Percentiles rank a stretch among this genome's conserved stretches.
These are phyloP conservation scores for Kradibia gibbosae DNA, from an alignment of 1,140 invertebrate genomes.

Conservation along the genomic window DNA sequence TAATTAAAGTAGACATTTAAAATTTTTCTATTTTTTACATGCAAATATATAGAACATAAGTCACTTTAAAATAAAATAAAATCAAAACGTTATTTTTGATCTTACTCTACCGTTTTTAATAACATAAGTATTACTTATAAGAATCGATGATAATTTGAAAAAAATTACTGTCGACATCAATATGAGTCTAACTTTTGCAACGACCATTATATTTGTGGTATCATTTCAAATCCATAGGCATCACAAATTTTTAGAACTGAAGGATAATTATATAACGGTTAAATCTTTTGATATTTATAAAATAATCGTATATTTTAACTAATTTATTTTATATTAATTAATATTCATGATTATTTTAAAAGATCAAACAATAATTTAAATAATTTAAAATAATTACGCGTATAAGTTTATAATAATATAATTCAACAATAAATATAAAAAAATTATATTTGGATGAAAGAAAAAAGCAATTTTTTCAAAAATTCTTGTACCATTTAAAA, in stretches of 20 bases:
- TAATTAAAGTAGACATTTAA: constrained; percentile 36
- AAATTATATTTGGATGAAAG: not conserved
- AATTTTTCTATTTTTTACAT: constrained; percentile 38
- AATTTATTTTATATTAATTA: not conserved
- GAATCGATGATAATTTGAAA: constrained; percentile 42
- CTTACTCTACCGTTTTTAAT: constrained; percentile 43
- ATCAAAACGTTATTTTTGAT: constrained; percentile 31
- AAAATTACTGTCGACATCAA: constrained; percentile 50
- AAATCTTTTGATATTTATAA: constrained; percentile 1
- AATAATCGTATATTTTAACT: not conserved
- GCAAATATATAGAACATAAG: constrained; percentile 47
- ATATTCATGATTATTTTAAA: not conserved
- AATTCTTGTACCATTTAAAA: constrained; percentile 46
- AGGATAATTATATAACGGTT: not conserved
- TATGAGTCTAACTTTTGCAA: constrained; percentile 51
- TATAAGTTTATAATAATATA: too few species aligned
- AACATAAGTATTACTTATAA: constrained; percentile 50
- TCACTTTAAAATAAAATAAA: constrained; percentile 35
- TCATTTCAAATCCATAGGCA: constrained; percentile 49
- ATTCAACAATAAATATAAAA: not conserved
- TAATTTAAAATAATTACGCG: not conserved
- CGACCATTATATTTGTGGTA: constrained; percentile 40
- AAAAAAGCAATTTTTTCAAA: not conserved
- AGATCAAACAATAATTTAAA: not conserved
- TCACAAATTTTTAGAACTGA: constrained; percentile 32